Evolutionary conservation across 2,113 vertebrate genomes (phyloP).

Genomic region (Sinosuthora webbiana): DNA sequence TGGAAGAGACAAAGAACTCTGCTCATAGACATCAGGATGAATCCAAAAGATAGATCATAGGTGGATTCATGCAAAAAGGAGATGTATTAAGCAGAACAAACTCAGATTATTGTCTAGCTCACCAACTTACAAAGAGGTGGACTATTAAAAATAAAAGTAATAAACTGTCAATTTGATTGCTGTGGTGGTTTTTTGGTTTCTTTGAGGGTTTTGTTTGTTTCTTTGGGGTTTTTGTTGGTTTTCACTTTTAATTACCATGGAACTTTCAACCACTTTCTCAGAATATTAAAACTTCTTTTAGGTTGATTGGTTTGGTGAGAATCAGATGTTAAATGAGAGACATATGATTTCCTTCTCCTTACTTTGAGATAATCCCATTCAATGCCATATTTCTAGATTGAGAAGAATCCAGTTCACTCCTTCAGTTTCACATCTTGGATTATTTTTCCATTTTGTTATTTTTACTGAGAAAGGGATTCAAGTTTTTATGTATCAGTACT

Average conservation of each 20-base stretch:
- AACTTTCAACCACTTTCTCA: background rate
- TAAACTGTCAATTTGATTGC: background rate
- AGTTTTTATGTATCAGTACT: background rate
- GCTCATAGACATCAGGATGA: background rate
- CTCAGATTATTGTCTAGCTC: background rate
- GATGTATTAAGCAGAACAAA: background rate
- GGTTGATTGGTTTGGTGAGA: background rate
- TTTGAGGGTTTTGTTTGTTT: background rate
- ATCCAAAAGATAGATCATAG: background rate
- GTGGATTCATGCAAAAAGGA: background rate
- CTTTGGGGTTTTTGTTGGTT: background rate
- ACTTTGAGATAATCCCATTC: background rate
- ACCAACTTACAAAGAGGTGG: background rate
- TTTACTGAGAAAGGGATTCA: background rate
- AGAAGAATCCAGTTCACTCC: background rate
- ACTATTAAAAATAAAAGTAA: background rate
- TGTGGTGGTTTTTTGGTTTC: background rate
- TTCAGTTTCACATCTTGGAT: background rate
- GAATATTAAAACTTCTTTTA: background rate
- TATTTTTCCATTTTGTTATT: background rate
- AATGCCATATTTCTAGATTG: background rate
- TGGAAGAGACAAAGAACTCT: rapidly evolving
- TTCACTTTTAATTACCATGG: background rate
- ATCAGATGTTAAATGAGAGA: background rate
- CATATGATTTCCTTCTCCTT: background rate